Evolutionary conservation across 2,888 invertebrate genomes (phyloP), one percentile per base, ranked within the genome.

Genomic region (Abrostola tripartita): DNA sequence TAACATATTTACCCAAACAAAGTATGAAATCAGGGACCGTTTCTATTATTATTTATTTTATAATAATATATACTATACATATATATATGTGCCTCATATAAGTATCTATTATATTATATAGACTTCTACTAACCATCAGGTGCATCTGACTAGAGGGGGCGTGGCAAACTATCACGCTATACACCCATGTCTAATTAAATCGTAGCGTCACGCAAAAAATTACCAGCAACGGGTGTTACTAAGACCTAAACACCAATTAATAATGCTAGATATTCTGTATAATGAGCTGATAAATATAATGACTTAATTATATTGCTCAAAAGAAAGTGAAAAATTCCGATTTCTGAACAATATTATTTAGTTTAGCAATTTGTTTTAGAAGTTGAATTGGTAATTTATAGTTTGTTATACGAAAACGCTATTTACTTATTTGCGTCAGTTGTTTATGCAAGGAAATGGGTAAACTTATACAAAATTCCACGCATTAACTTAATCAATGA

Each of bases 111-210:
- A n/a, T 55, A 57, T 35, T 37, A 37, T 51, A 54, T 53, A n/a
- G 52, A 36, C 41, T 53, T 57, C 40, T 7, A 5, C 38, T 55
- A 61, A 57, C 54, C 51, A 69, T 52, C 24, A 37, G 54, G 36
- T 70, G 56, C 49, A 51, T 35, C 54, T 49, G 71, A 37, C 49
- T 44, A 41, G 24, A 42, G 49, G 12, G 52, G 66, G 72, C 55
- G 76, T 62, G 61, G 61, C 59, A 58, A 50, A 60, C 65, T 59
- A 62, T 52, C 82, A 82, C 72, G 78, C 81, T 52, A 78, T 54
- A 53, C 42, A 61, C 38, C 51, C 10, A 53, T 52, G 64, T 62
- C 47, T 56, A 61, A 69, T 65, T 64, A 65, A 68, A 65, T 53
- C 54, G 71, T 61, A 68, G 41, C 58, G 50, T 58, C 63, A 73